A percentile compares a stretch with the other conserved stretches of the same genome.
Evolutionary conservation across 2,797 vertebrate genomes (phyloP).

Genomic region (Sebastes oblongus): DNA sequence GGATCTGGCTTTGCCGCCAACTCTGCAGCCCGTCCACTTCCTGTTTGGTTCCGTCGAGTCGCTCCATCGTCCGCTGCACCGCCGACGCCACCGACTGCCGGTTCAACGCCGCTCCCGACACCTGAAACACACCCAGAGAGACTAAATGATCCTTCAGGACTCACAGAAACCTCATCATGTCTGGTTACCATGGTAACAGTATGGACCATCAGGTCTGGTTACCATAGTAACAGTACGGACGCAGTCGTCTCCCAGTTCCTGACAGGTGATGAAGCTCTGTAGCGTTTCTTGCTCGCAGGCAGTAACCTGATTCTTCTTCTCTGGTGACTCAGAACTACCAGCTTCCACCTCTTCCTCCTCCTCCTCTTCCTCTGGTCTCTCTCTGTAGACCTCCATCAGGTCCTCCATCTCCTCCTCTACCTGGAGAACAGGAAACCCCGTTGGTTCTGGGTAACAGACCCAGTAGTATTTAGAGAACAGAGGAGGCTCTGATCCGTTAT

Average conservation of each 20-base stretch:
- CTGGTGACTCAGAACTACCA: neutral
- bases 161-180: neutral
- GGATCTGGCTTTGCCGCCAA: conserved; percentile 75
- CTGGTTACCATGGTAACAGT: conserved; percentile 21
- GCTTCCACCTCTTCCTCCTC: conserved; percentile 22
- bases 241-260: conserved; percentile 83
- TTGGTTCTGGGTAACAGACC: no score
- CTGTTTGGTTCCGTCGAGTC: conserved; percentile 77
- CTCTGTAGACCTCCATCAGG: conserved; percentile 79
- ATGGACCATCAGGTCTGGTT: conserved; percentile 39
- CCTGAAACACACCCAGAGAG: conserved; percentile 66
- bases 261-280: conserved; percentile 68
- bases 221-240: no score
- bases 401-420: conserved; percentile 78
- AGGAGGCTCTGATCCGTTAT: no score
- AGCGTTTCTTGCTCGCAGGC: conserved; percentile 3
- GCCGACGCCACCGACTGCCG: conserved; percentile 29
- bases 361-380: conserved; percentile 47
- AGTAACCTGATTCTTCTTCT: neutral
- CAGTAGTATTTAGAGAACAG: no score
- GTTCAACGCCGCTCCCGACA: conserved; percentile 73
- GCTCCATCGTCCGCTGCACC: conserved; percentile 75
- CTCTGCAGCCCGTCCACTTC: conserved; percentile 80
- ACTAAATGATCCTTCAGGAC: neutral
- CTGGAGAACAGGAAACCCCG: conserved; percentile 61